phyloP scores from a whole-genome alignment of 1,140 invertebrate species.

The Drosophila kurseongensis region DNA sequence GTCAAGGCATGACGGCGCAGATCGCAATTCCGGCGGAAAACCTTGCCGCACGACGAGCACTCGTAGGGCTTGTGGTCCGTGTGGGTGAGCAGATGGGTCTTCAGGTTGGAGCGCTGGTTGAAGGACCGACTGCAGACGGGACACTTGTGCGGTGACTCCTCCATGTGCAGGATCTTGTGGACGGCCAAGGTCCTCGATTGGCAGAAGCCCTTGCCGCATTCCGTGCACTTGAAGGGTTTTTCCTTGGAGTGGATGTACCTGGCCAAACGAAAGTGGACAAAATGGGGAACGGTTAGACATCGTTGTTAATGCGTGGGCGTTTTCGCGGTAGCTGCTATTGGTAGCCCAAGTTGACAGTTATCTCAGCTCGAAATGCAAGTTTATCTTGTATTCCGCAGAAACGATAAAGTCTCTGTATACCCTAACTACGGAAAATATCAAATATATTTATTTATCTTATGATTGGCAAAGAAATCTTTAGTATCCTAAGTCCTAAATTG shows the following conservation, averaged over 20 bases:
- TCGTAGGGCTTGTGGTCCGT: constrained; percentile 98
- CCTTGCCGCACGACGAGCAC: constrained; percentile 95
- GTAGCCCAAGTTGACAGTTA: constrained; percentile 72
- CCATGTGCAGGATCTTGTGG: constrained; percentile 96
- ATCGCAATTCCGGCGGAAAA: constrained; percentile 94
- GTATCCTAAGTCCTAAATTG: no score
- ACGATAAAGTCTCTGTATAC: constrained; percentile 23
- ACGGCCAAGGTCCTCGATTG: constrained; percentile 96
- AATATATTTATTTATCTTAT: no score
- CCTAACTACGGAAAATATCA: not conserved
- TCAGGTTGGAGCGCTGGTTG: constrained; percentile 96
- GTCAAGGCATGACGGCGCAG: constrained; percentile 93
- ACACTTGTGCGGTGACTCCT: constrained; percentile 96
- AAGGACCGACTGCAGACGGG: constrained; percentile 95
- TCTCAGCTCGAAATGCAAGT: constrained; percentile 27
- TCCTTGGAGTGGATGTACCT: constrained; percentile 99
- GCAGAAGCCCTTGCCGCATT: constrained; percentile 98
- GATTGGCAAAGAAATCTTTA: no score
- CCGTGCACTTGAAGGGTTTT: constrained; percentile 97
- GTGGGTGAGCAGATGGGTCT: constrained; percentile 97
- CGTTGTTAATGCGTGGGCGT: constrained; percentile 38
- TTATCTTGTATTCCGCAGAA: constrained; percentile 4
- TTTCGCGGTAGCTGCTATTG: constrained; percentile 40
- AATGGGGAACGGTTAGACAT: constrained; percentile 60
- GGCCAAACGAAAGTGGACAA: constrained; percentile 49